Base-by-base conservation (phyloP, 2,888 invertebrate genomes). In the Pachycephus smyrnensis region DNA sequence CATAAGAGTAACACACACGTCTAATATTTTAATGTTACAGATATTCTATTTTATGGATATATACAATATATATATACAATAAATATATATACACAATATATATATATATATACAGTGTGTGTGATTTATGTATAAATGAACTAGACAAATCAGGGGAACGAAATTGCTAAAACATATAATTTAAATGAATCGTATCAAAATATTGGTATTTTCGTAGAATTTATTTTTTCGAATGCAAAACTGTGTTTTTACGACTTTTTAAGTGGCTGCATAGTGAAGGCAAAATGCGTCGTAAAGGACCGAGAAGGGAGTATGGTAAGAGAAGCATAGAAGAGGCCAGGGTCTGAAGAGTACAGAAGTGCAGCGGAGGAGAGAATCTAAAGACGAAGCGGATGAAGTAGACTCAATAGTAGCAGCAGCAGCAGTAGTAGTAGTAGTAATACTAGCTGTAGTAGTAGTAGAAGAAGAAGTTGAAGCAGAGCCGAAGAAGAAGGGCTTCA, bases 401-500 rank as follows among this genome's bases (percentile, higher is more conserved):
- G 71, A 71, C 71, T 31, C 11, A 32, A 55, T 55, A 55, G 40
- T 55, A 23, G 40, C 12, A 23, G 40, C 12, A 40, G 12, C 23
- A 23, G 40, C 23, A 55, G 40, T 23, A 6, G 23, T 55, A 55
- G 40, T 55, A 55, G 23, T 55, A 55, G 40, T 55, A 23, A 23
- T 55, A 55, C n/a, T n/a, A n/a, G 40, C 40, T 55, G 40, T 55
- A 55, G 23, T 55, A 55, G 40, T 55, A 23, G 40, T 55, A 55
- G 23, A 55, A 55, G 40, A 40, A 40, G 40, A 55, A 55, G 15
- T 55, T 55, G 40, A 55, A 55, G 40, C 33, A 77, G 80, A 79
- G 80, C 76, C 36, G 76, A 55, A 76, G 76, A 68, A 80, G 81
- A 78, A 80, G 82, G 81, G 82, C 86, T 85, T 88, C 86, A 80